A percentile compares a stretch with the other conserved stretches of the same genome.
Evolutionary conservation across 2,797 vertebrate genomes (phyloP).

Genomic region (Rachycentron canadum): DNA sequence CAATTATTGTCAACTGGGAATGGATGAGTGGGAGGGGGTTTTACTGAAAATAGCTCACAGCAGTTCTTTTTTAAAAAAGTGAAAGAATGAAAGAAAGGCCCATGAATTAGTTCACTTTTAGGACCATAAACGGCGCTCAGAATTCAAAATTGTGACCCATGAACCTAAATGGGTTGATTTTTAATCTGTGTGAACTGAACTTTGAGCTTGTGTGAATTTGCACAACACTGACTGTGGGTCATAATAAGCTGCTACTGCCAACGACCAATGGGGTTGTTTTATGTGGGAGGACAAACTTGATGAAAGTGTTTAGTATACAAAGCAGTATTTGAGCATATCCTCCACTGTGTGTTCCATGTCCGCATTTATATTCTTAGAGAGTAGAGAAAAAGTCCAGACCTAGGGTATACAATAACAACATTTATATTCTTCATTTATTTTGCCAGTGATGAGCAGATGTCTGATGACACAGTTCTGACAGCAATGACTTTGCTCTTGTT

Average conservation of each 20-base stretch:
- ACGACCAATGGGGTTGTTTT: not conserved
- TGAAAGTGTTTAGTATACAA: not conserved
- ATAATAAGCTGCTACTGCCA: not conserved
- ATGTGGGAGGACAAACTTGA: not conserved
- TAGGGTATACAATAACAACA: conserved; percentile 1
- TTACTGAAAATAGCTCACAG: no score
- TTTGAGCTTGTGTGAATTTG: not conserved
- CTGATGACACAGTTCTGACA: conserved; percentile 39
- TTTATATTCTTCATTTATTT: conserved; percentile 47
- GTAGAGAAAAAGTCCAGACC: not conserved
- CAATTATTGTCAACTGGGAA: not conserved
- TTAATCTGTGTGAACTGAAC: not conserved
- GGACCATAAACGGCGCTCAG: no score
- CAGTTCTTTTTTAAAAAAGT: not conserved
- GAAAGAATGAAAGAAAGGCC: not conserved
- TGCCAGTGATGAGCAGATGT: conserved; percentile 45
- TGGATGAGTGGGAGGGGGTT: no score
- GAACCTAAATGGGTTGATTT: not conserved
- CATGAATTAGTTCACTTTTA: not conserved
- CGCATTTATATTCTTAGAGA: conserved; percentile 16
- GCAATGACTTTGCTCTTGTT: conserved; percentile 47
- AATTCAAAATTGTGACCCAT: not conserved
- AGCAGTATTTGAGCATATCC: not conserved
- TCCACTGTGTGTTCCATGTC: conserved; percentile 14
- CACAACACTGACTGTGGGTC: not conserved